A percentile compares a stretch with the other conserved stretches of the same genome.
Conservation (phyloP, 2,888 invertebrate genomes). For the Ptychoptera contaminata region DNA sequence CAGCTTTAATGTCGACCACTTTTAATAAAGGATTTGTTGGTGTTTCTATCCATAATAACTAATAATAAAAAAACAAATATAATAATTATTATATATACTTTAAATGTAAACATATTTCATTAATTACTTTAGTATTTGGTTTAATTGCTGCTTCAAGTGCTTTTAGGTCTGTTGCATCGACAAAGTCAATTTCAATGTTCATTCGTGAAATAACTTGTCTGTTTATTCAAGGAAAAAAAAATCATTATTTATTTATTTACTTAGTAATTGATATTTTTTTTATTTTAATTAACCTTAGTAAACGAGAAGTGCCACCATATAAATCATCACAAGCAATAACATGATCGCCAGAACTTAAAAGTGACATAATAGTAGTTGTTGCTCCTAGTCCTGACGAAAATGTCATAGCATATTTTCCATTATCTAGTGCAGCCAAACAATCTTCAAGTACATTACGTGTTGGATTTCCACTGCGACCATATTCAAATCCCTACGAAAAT, state of each 20-base stretch:
- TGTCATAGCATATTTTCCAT: conserved; percentile 64
- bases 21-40: conserved; percentile 92
- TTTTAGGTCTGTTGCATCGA: conserved; percentile 54
- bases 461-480: conserved; percentile 89
- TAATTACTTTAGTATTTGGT: conserved; percentile 67
- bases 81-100: not conserved
- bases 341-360: conserved; percentile 77
- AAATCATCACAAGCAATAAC: conserved; percentile 82
- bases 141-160: conserved; percentile 52
- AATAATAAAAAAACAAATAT: conserved; percentile 15
- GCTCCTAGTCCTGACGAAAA: conserved; percentile 90
- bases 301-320: conserved; percentile 83
- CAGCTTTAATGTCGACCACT: conserved; percentile 68
- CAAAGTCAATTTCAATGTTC: conserved; percentile 59
- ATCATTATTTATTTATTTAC: not conserved
- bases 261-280: not conserved
- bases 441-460: conserved; percentile 75
- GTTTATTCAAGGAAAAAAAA: conserved; percentile 24
- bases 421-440: conserved; percentile 80
- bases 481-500: conserved; percentile 61
- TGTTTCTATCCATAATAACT: conserved; percentile 86
- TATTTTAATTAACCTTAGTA: conserved; percentile 41
- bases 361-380: conserved; percentile 53
- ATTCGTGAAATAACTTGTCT: conserved; percentile 46
- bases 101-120: not conserved